Percentiles rank a stretch among this genome's conserved stretches.
Conservation (phyloP, 2,888 invertebrate species). For the Tetrapedia diversipes region DNA sequence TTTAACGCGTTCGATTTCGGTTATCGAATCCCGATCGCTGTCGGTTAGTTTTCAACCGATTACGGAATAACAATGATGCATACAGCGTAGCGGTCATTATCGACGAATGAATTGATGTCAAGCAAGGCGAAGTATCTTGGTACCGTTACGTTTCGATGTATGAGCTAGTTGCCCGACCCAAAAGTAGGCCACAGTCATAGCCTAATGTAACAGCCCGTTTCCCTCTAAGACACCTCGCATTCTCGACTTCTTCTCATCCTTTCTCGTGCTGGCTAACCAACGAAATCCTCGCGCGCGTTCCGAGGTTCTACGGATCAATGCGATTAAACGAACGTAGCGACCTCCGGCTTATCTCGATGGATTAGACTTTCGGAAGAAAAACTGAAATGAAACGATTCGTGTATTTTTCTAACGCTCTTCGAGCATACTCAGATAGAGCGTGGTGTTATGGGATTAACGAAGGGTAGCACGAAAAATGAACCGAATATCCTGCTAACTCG, state of each 20-base stretch:
- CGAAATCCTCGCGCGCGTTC: slow-evolving; percentile 64
- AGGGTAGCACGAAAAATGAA: no score
- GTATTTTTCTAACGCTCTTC: no score
- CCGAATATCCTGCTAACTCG: no score
- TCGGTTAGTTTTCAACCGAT: slow-evolving; percentile 21
- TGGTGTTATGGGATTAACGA: no score
- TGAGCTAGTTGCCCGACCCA: slow-evolving; percentile 78
- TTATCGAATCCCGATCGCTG: neutral
- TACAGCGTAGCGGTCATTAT: slow-evolving; percentile 51
- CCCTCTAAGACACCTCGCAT: slow-evolving; percentile 68
- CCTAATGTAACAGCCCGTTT: slow-evolving; percentile 78
- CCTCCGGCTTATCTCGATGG: slow-evolving; percentile 23
- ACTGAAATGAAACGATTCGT: no score
- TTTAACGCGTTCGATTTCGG: no score
- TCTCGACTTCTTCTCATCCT: slow-evolving; percentile 49
- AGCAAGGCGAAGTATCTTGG: slow-evolving; percentile 75
- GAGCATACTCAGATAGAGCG: no score
- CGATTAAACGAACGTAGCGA: slow-evolving; percentile 60
- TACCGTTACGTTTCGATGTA: slow-evolving; percentile 82
- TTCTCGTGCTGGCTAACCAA: slow-evolving; percentile 35
- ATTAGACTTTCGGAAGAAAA: neutral
- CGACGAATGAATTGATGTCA: slow-evolving; percentile 79
- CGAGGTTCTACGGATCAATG: slow-evolving; percentile 31
- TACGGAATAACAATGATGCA: slow-evolving; percentile 8
- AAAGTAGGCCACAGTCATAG: slow-evolving; percentile 82